Conservation (phyloP, 2,113 vertebrate genomes). For the Passer montanus region DNA sequence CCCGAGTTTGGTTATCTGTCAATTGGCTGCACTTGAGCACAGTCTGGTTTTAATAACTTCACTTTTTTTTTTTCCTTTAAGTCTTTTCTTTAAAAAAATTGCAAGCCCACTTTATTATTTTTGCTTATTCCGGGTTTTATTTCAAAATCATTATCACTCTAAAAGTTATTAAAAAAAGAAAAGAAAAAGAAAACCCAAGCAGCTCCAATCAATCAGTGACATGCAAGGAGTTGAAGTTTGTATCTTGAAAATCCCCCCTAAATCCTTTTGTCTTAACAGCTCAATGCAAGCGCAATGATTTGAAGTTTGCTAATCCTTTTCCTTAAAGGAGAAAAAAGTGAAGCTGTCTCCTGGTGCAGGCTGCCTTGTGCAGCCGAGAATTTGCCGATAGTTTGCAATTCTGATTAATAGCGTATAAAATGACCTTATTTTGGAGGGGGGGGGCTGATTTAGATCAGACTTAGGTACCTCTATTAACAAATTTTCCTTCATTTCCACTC, state of each 20-base stretch:
- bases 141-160: slow-evolving; percentile 91
- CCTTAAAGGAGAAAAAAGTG: slow-evolving; percentile 91
- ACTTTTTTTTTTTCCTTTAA: background rate
- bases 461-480: slow-evolving; percentile 61
- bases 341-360: slow-evolving; percentile 87
- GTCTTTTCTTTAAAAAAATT: background rate
- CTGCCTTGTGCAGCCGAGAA: slow-evolving; percentile 82
- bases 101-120: background rate
- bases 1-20: background rate
- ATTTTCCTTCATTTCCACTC: slow-evolving; percentile 66
- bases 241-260: slow-evolving; percentile 97
- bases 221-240: slow-evolving; percentile 98
- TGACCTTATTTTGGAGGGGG: slow-evolving; percentile 79
- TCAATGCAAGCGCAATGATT: slow-evolving; percentile 93
- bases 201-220: slow-evolving; percentile 92
- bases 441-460: slow-evolving; percentile 76
- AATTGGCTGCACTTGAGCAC: background rate
- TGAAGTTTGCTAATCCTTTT: slow-evolving; percentile 96
- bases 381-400: slow-evolving; percentile 85
- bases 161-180: slow-evolving; percentile 47
- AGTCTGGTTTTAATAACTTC: background rate
- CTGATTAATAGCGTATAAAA: slow-evolving; percentile 88
- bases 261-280: slow-evolving; percentile 99
- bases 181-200: slow-evolving; percentile 18
- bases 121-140: slow-evolving; percentile 69